Evolutionary conservation across 2,888 invertebrate genomes (phyloP), one percentile per base, ranked within the genome.

Genomic region (Morpho deidamia): DNA sequence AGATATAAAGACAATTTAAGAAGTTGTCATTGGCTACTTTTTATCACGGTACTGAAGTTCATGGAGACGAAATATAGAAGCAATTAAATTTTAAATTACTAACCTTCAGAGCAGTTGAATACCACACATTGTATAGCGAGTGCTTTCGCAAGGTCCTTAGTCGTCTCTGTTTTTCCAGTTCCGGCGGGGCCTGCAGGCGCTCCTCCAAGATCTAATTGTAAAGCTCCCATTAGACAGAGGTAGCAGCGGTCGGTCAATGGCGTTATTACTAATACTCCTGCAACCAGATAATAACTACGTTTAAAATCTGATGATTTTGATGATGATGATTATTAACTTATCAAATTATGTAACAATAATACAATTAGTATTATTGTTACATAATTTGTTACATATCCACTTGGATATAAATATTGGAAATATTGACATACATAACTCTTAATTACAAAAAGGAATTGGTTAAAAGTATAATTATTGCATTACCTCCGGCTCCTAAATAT

Each of bases 121-220:
- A 97, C 97, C 0, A 97, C 96, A 72, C 97, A 97, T 76, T 96
- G 96, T 64, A 96, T 95, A 5, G 97, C 97, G 35, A 97, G 78
- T 0, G 96, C 93, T 78, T 97, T 97, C 8, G 96, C 96, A 66
- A 97, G 83, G 84, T 97, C 97, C 74, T 97, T 97, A 0, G 96
- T 96, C 0, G 96, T 97, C 79, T 97, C 97, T 0, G 97, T 97
- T 83, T 97, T 97, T 32, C 97, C 97, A 0, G 96, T 97, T 9
- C 95, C 96, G 0, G 89, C 90, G 0, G 96, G 97, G 0, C 97
- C 97, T 0, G 97, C 96, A 0, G 97, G 96, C 0, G 97, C 96
- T 1, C 97, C 97, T 11, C 95, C 95, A 63, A 97, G 83, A 81
- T 97, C 95, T 68, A 97, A 83, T 80, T 97, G 96, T 10, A 97